phyloP scores from a whole-genome alignment of 2,113 vertebrate species.

The Oryzias javanicus region DNA sequence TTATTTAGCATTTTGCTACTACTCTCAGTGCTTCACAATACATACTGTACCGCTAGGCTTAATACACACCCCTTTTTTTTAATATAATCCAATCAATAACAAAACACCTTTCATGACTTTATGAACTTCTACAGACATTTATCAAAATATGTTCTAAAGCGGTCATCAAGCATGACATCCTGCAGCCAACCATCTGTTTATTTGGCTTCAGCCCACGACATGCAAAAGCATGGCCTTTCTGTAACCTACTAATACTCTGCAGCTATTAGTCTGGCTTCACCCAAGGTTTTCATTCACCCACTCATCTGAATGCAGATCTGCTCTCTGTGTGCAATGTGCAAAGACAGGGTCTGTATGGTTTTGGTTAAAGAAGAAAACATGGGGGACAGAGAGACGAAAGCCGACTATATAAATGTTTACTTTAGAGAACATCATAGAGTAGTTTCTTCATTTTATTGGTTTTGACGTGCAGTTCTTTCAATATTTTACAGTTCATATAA shows the following conservation, averaged over 20 bases:
- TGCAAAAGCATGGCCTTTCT: constrained; percentile 57
- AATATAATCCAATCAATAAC: not conserved
- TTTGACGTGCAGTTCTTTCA: constrained; percentile 59
- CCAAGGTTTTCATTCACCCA: constrained; percentile 30
- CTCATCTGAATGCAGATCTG: constrained; percentile 36
- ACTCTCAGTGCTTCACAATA: too few relatives aligned
- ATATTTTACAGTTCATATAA: constrained; percentile 52
- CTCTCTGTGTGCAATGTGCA: constrained; percentile 43
- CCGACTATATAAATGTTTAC: constrained; percentile 58
- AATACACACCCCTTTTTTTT: too few relatives aligned
- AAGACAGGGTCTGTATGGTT: constrained; percentile 64
- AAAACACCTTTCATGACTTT: constrained; percentile 22
- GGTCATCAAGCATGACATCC: constrained; percentile 44
- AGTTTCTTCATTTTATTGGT: constrained; percentile 28
- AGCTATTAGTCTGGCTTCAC: constrained; percentile 63
- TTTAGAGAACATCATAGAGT: constrained; percentile 63
- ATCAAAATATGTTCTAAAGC: constrained; percentile 45
- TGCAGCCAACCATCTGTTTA: constrained; percentile 52
- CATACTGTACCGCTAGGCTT: too few relatives aligned
- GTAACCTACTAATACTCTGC: constrained; percentile 60
- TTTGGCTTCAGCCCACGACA: constrained; percentile 64
- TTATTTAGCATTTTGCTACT: too few relatives aligned
- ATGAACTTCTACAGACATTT: constrained; percentile 42
- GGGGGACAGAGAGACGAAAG: constrained; percentile 49
- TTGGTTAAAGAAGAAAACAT: constrained; percentile 61